A percentile compares a stretch with the other conserved stretches of the same genome.
phyloP scores from a whole-genome alignment of 2,797 vertebrate species.

The Phylloscopus collybita region DNA sequence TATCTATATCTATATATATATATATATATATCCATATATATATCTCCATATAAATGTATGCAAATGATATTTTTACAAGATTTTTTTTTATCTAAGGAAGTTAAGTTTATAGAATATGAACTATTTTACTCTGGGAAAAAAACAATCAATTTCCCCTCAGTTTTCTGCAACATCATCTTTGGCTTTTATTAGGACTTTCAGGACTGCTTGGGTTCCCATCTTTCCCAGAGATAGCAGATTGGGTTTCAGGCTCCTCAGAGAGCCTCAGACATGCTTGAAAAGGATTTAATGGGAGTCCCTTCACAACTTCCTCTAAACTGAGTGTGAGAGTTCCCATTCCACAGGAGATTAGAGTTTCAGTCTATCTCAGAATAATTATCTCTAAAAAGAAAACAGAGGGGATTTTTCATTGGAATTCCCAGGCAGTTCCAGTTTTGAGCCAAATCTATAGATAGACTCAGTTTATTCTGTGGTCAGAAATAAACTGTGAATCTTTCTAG shows the following conservation, averaged over 20 bases:
- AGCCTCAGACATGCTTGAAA: neutral
- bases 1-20: neutral
- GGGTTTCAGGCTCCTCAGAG: neutral
- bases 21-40: rapidly evolving
- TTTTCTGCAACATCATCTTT: neutral
- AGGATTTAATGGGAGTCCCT: conserved; percentile 3
- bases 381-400: neutral
- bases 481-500: conserved; percentile 58
- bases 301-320: conserved; percentile 14
- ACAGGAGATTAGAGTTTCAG: neutral
- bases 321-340: neutral
- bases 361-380: conserved; percentile 22
- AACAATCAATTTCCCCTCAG: rapidly evolving
- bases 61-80: neutral
- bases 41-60: neutral
- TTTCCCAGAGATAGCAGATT: neutral
- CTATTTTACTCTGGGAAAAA: neutral
- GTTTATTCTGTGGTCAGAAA: conserved; percentile 51
- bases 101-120: neutral
- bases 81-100: neutral
- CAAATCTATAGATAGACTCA: conserved; percentile 58
- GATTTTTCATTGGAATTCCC: conserved; percentile 34
- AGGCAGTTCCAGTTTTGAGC: conserved; percentile 30
- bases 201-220: neutral
- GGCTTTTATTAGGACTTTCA: neutral